phyloP scores from a whole-genome alignment of 2,113 vertebrate species.

The Hippocampus abdominalis region DNA sequence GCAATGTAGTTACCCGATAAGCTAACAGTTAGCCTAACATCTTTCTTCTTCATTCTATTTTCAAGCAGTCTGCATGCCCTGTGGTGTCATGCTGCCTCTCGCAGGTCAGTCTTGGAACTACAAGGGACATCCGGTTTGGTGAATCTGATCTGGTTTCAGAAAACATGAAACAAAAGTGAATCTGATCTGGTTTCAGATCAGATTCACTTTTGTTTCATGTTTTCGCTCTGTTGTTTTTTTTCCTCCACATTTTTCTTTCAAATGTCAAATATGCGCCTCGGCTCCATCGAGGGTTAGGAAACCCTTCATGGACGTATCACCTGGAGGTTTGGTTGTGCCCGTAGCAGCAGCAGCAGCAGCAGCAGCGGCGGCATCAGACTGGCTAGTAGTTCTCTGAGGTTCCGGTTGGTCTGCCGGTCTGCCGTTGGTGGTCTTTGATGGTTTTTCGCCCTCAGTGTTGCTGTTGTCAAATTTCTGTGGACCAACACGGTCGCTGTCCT shows the following conservation, averaged over 20 bases:
- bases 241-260: neutral
- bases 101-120: too few species aligned
- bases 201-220: too few species aligned
- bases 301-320: conserved; percentile 32
- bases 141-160: too few species aligned
- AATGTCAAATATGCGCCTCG: neutral
- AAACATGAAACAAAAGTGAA: too few species aligned
- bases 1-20: too few species aligned
- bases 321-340: conserved; percentile 26
- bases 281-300: neutral
- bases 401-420: conserved; percentile 10
- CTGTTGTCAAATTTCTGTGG: conserved; percentile 6
- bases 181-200: too few species aligned
- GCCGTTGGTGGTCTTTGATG: conserved; percentile 12
- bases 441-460: conserved; percentile 19
- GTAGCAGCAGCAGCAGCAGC: neutral
- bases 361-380: neutral
- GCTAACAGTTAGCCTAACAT: too few species aligned
- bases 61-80: too few species aligned
- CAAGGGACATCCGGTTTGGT: too few species aligned
- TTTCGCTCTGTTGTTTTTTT: too few species aligned
- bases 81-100: too few species aligned
- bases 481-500: conserved; percentile 22
- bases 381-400: conserved; percentile 15
- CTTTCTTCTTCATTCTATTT: too few species aligned